These are phyloP conservation scores for Cryptoprocta ferox DNA, from an alignment of 2,797 vertebrate species.

Conservation along the genomic window DNA sequence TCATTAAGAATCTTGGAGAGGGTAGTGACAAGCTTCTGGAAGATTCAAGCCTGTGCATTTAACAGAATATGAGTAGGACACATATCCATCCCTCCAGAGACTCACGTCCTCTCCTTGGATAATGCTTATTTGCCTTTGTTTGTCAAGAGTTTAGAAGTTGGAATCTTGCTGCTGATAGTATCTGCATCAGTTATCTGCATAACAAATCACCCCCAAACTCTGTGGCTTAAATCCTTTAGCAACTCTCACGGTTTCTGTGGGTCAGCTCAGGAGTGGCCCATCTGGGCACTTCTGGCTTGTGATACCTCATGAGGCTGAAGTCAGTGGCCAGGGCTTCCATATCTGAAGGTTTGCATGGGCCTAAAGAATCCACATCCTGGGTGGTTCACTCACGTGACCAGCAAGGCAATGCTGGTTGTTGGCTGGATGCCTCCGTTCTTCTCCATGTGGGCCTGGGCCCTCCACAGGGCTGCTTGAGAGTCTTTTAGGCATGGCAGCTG, in stretches of 20 bases:
- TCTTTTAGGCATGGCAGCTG: not conserved
- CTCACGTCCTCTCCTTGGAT: not conserved
- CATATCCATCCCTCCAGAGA: not conserved
- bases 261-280: not conserved
- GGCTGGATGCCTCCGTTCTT: not conserved
- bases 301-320: not conserved
- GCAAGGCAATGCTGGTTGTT: not conserved
- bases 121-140: not conserved
- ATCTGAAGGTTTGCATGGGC: not conserved
- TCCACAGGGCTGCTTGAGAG: not conserved
- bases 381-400: not conserved
- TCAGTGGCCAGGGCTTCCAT: not conserved
- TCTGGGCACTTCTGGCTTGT: not conserved
- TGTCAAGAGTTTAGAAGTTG: slow-evolving; percentile 28
- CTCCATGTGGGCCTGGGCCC: not conserved
- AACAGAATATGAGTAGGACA: not conserved
- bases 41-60: not conserved
- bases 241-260: not conserved
- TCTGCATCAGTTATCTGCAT: not conserved
- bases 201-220: not conserved
- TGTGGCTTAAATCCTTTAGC: not conserved
- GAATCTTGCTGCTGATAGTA: not conserved
- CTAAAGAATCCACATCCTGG: not conserved
- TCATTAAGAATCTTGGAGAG: not conserved
- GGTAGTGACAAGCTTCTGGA: not conserved